Evolutionary conservation across 2,888 invertebrate species (phyloP), one percentile per base, ranked within the genome.

Genomic region (Hydrotaea diabolus): DNA sequence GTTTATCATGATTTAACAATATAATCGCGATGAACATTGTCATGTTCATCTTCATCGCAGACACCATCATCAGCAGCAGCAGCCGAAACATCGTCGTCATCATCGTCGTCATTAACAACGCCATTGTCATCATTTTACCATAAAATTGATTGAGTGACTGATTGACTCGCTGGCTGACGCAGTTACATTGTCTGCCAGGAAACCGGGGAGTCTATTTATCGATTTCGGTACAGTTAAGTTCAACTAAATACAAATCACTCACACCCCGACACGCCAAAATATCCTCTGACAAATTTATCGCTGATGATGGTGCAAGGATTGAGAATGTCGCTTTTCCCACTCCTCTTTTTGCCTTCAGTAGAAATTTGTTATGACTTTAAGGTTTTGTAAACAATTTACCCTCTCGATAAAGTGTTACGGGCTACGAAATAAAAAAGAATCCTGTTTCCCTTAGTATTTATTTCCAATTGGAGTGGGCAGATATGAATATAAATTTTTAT

Each of bases 401-500:
- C 64, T 17, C 2, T n/a, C n/a, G 31, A 26, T 59, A 59, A 23
- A 59, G 8, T 26, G 2, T 23, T 59, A 59, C 15, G 59, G 26
- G 19, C 26, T 26, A 59, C 26, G 21, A 19, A 57, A 15, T 13
- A 49, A 49, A 49, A 8, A 59, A 15, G 2, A 59, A 8, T 19
- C 59, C 13, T 59, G 43, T 66, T 66, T 17, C 21, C 17, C 19
- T 19, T 43, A 13, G 11, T 64, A 39, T n/a, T 21, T 64, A 4
- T 64, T 2, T 36, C 11, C 55, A 11, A 2, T n/a, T n/a, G 43
- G 17, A 21, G 11, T 9, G 36, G 64, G 13, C 13, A 15, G 66
- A 13, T 39, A 66, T 66, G 39, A 39, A 66, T 66, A 66, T 66
- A 39, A 39, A 66, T 66, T 66, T 66, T 39, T 66, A 66, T 21